Conservation (phyloP, 1,140 invertebrate species). For the Colletes gigas region DNA sequence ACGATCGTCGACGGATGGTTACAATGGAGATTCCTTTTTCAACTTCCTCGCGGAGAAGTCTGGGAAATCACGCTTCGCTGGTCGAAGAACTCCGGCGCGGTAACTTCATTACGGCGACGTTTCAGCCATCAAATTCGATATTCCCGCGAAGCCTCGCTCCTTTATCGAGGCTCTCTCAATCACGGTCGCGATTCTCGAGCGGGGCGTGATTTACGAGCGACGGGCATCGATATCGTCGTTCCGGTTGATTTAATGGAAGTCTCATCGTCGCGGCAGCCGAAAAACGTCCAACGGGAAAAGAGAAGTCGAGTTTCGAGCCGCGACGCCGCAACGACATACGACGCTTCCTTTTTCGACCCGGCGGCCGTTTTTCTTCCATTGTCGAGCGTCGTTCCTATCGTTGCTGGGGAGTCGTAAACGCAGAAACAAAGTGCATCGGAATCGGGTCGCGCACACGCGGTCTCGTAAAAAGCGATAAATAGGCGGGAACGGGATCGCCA, state of each 20-base stretch:
- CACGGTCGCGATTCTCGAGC: conserved; percentile 16
- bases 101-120: conserved; percentile 3
- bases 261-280: conserved; percentile 9
- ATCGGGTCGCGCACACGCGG: conserved; percentile 4
- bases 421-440: conserved; percentile 32
- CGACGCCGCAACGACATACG: conserved; percentile 3
- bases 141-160: neutral
- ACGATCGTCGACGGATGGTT: neutral
- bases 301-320: conserved; percentile 25
- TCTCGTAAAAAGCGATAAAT: conserved; percentile 27
- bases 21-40: neutral
- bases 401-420: conserved; percentile 23
- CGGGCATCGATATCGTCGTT: conserved; percentile 28
- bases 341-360: neutral
- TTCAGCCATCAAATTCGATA: conserved; percentile 21
- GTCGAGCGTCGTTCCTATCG: conserved; percentile 14
- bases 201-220: conserved; percentile 20
- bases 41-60: neutral
- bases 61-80: neutral
- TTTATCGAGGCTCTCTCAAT: conserved; percentile 24
- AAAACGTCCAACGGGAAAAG: neutral
- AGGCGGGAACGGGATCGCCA: neutral
- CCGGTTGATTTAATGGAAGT: conserved; percentile 40
- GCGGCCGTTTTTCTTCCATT: conserved; percentile 17
- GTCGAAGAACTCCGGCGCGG: neutral